These are phyloP conservation scores for Alligator sinensis DNA, from an alignment of 2,113 vertebrate genomes.

Conservation along the genomic window DNA sequence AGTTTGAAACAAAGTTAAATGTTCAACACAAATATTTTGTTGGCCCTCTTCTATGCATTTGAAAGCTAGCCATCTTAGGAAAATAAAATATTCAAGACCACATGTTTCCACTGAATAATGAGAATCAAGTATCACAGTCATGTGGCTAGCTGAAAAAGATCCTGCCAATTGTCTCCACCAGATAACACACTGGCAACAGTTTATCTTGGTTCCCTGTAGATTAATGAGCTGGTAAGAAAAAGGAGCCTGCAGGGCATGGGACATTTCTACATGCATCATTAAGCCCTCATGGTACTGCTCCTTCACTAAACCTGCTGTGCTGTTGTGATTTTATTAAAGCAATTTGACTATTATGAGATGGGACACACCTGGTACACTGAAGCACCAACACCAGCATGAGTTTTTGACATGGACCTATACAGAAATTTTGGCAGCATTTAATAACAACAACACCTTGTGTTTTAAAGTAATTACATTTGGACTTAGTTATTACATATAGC, in stretches of 20 bases:
- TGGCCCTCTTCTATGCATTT: slow-evolving; percentile 30
- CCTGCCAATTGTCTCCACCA: background rate
- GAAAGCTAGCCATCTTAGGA: slow-evolving; percentile 10
- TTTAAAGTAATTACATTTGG: background rate
- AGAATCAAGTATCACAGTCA: slow-evolving; percentile 15
- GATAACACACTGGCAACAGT: background rate
- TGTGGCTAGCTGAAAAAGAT: background rate
- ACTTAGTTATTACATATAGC: background rate
- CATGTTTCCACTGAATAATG: slow-evolving; percentile 1
- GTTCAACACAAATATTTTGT: slow-evolving; percentile 37
- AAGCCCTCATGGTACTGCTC: slow-evolving; percentile 2
- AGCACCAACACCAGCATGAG: background rate
- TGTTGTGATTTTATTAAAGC: slow-evolving; percentile 2
- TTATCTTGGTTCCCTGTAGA: background rate
- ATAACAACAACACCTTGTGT: too few species aligned
- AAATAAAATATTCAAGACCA: slow-evolving; percentile 59
- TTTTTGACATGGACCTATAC: background rate
- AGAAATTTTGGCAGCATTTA: background rate
- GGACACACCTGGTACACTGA: background rate
- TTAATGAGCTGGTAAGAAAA: background rate
- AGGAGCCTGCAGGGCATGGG: background rate
- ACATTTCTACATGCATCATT: background rate
- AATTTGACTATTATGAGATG: background rate
- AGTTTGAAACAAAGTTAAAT: slow-evolving; percentile 7
- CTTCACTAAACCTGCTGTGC: background rate